A percentile compares a stretch with the other conserved stretches of the same genome.
Evolutionary conservation across 2,113 vertebrate species (phyloP).

Genomic region (Alethe diademata): DNA sequence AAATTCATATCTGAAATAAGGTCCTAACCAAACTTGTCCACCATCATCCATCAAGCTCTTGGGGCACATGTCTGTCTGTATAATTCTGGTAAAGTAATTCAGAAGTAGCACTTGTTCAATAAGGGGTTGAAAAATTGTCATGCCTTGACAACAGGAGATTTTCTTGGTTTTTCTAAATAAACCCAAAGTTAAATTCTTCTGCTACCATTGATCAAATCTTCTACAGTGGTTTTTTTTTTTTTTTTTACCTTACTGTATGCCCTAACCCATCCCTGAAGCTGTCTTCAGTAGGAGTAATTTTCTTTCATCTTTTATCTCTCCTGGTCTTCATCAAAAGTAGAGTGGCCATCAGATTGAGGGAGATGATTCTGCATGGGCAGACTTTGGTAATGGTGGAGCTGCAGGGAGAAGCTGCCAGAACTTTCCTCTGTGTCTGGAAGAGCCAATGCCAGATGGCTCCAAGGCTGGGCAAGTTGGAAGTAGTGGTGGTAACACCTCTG

Average conservation of each 20-base stretch:
- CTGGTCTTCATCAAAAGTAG: neutral
- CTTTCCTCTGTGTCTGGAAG: neutral
- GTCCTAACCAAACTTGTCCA: neutral
- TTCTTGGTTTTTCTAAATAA: neutral
- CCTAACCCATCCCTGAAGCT: neutral
- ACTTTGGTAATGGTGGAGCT: neutral
- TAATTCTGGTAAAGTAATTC: neutral
- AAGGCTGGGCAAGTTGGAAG: too few species aligned
- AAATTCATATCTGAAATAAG: neutral
- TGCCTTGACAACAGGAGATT: neutral
- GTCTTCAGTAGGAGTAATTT: neutral
- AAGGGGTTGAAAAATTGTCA: neutral
- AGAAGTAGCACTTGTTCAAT: neutral
- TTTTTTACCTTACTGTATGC: neutral
- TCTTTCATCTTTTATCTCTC: neutral
- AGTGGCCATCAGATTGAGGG: neutral
- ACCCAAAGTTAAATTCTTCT: neutral
- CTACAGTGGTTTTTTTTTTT: too few species aligned
- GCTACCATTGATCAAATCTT: neutral
- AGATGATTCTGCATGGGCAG: neutral
- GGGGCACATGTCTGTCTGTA: neutral
- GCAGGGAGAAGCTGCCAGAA: neutral
- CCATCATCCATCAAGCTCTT: neutral
- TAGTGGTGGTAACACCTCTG: neutral
- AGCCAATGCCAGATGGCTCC: neutral